phyloP scores from a whole-genome alignment of 2,113 vertebrate species.

The Genyomyrus donnyi region DNA sequence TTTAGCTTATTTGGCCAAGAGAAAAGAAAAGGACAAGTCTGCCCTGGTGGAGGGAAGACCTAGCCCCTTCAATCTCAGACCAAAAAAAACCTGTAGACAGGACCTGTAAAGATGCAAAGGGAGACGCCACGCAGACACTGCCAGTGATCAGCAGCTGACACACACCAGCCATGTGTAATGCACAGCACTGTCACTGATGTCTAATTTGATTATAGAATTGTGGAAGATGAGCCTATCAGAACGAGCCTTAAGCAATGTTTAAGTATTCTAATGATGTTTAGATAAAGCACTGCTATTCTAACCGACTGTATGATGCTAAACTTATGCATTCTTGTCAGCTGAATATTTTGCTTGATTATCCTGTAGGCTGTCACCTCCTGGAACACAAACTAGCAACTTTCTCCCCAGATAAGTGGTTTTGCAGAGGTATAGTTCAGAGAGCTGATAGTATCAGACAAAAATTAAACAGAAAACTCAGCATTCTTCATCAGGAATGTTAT shows the following conservation, averaged over 20 bases:
- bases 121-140: not conserved
- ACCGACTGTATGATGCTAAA: not conserved
- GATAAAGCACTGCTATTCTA: not conserved
- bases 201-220: not conserved
- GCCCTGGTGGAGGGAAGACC: not conserved
- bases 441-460: not conserved
- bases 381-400: not conserved
- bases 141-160: not conserved
- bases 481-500: not conserved
- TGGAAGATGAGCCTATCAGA: not conserved
- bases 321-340: not conserved
- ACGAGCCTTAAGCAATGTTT: not conserved
- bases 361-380: not conserved
- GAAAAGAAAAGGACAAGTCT: not conserved
- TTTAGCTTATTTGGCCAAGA: not conserved
- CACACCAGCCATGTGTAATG: not conserved
- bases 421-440: not conserved
- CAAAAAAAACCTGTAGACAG: not conserved
- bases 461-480: not conserved
- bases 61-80: not conserved
- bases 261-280: not conserved
- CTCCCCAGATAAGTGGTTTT: not conserved
- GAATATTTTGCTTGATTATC: not conserved
- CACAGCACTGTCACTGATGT: not conserved
- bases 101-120: not conserved